phyloP scores from a whole-genome alignment of 1,140 invertebrate genomes.

The Danaus plexippus region DNA sequence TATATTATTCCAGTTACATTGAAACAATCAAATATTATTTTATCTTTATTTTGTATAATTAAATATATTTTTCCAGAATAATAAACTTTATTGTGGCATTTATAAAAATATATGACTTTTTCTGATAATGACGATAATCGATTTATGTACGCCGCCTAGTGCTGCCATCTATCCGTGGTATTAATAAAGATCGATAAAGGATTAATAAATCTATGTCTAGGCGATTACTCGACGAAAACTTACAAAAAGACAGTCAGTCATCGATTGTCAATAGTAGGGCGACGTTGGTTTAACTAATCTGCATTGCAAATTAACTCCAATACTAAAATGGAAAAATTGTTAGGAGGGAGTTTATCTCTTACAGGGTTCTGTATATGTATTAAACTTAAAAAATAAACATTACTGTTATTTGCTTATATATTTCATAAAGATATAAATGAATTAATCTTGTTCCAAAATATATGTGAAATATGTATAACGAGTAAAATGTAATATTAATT shows the following conservation, averaged over 20 bases:
- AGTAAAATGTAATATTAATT: too few relatives aligned
- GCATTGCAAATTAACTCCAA: conserved; percentile 47
- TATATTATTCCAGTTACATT: not conserved
- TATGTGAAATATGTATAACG: too few relatives aligned
- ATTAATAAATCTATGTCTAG: conserved; percentile 27
- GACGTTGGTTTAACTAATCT: conserved; percentile 33
- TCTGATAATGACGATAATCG: too few relatives aligned
- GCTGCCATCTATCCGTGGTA: conserved; percentile 26
- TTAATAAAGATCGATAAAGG: conserved; percentile 5
- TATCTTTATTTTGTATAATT: too few relatives aligned
- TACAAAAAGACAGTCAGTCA: conserved; percentile 43
- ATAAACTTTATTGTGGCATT: too few relatives aligned
- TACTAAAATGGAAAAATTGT: conserved; percentile 39
- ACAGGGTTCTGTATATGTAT: conserved; percentile 7
- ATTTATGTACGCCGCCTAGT: not conserved
- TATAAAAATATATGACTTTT: too few relatives aligned
- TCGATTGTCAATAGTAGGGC: conserved; percentile 44
- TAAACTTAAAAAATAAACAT: not conserved
- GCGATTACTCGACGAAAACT: conserved; percentile 33
- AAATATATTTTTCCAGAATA: too few relatives aligned
- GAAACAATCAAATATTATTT: conserved; percentile 1
- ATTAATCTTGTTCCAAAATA: too few relatives aligned
- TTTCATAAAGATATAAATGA: too few relatives aligned
- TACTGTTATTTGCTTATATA: too few relatives aligned
- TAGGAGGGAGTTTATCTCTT: conserved; percentile 5